These are phyloP conservation scores for Lasiurus borealis DNA, from an alignment of 2,113 vertebrate genomes.

Conservation along the genomic window DNA sequence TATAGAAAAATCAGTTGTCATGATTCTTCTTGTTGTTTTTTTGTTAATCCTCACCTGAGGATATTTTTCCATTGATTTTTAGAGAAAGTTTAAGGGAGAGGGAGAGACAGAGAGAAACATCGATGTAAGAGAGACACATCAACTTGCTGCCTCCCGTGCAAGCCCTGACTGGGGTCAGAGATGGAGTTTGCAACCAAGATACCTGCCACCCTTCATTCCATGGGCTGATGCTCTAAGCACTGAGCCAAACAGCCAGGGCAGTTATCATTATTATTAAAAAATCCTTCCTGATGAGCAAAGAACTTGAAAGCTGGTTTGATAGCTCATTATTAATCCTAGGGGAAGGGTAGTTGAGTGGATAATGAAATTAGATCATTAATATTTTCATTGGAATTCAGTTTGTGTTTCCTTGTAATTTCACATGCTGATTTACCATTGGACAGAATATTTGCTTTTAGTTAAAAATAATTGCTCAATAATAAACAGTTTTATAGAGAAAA, in stretches of 20 bases:
- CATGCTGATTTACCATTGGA: not conserved
- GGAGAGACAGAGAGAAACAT: too few species aligned
- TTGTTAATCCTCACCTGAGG: too few species aligned
- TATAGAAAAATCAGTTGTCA: not conserved
- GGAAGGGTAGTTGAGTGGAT: conserved; percentile 47
- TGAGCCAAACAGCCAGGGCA: too few species aligned
- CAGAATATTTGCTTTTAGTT: conserved; percentile 47
- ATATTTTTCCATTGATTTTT: too few species aligned
- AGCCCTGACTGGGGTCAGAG: too few species aligned
- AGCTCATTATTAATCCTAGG: conserved; percentile 28
- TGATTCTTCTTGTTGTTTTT: too few species aligned
- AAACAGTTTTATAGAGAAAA: conserved; percentile 44
- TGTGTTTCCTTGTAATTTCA: conserved; percentile 58
- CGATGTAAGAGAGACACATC: too few species aligned
- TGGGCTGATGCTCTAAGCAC: too few species aligned
- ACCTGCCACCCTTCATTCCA: too few species aligned
- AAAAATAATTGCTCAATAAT: conserved; percentile 57
- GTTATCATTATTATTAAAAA: conserved; percentile 50
- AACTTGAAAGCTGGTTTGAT: conserved; percentile 48
- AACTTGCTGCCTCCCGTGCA: too few species aligned
- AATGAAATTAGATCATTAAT: conserved; percentile 50
- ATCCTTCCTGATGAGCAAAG: conserved; percentile 51
- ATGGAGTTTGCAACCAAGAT: too few species aligned
- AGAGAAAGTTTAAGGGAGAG: too few species aligned
- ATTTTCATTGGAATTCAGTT: conserved; percentile 54